Evolutionary conservation across 2,797 vertebrate genomes (phyloP).

Genomic region (Halcyon chelicuti): DNA sequence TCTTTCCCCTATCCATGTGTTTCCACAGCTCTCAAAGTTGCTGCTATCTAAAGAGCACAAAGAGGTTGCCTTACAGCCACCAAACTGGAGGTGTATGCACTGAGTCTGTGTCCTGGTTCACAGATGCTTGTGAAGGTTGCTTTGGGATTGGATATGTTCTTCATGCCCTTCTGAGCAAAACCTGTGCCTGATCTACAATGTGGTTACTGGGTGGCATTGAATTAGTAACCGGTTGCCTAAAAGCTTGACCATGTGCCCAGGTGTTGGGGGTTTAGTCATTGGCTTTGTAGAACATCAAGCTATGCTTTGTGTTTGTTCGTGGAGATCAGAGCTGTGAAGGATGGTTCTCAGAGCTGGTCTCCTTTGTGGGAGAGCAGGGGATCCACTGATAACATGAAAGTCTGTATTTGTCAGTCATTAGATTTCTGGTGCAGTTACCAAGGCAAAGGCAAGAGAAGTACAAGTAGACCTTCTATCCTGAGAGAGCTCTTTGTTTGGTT

Average conservation of each 20-base stretch:
- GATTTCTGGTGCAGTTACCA: neutral
- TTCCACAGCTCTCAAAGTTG: neutral
- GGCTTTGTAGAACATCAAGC: neutral
- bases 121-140: neutral
- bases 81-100: neutral
- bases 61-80: neutral
- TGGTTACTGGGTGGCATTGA: neutral
- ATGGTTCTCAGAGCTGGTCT: neutral
- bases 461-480: neutral
- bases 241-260: rapidly evolving
- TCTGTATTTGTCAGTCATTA: neutral
- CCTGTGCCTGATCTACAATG: neutral
- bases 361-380: neutral
- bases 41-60: neutral
- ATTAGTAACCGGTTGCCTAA: neutral
- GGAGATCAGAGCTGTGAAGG: neutral
- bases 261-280: neutral
- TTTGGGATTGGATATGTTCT: neutral
- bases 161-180: neutral
- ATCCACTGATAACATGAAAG: no score
- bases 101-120: no score
- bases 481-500: neutral
- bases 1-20: neutral
- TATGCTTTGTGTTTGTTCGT: neutral
- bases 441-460: neutral